These are phyloP conservation scores for Kryptopterus vitreolus DNA, from an alignment of 2,797 vertebrate species.

Conservation along the genomic window DNA sequence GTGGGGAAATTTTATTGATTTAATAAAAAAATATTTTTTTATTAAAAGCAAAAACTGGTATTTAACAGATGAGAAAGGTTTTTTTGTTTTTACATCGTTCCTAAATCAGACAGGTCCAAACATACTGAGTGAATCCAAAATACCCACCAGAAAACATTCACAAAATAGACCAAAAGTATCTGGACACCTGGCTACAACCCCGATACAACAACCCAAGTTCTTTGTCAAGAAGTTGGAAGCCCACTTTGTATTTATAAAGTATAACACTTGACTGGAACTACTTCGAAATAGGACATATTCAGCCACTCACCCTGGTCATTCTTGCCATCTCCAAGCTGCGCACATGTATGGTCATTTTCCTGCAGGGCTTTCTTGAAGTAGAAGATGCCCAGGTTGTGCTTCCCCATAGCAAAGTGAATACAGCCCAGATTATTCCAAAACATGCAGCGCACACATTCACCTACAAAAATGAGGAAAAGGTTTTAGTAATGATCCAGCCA, in stretches of 20 bases:
- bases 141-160: neutral
- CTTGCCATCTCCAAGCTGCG: constrained; percentile 82
- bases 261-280: neutral
- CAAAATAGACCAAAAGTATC: neutral
- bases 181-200: neutral
- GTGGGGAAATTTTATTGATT: too few relatives aligned
- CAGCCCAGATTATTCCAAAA: constrained; percentile 99
- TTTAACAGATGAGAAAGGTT: neutral
- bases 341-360: constrained; percentile 93
- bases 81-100: neutral
- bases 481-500: neutral
- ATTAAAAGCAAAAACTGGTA: constrained; percentile 45
- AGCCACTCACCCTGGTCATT: constrained; percentile 81
- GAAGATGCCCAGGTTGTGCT: constrained; percentile 97
- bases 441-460: constrained; percentile 97
- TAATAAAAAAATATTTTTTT: too few relatives aligned
- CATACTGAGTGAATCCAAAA: too few relatives aligned
- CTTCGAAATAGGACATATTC: neutral
- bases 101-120: neutral
- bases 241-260: neutral
- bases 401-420: constrained; percentile 99
- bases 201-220: neutral
- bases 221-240: neutral
- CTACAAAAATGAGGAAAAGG: constrained; percentile 61
- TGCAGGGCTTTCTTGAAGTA: constrained; percentile 99